A percentile compares a stretch with the other conserved stretches of the same genome.
Evolutionary conservation across 1,140 invertebrate species (phyloP).

Genomic region (Dufourea novaeangliae): DNA sequence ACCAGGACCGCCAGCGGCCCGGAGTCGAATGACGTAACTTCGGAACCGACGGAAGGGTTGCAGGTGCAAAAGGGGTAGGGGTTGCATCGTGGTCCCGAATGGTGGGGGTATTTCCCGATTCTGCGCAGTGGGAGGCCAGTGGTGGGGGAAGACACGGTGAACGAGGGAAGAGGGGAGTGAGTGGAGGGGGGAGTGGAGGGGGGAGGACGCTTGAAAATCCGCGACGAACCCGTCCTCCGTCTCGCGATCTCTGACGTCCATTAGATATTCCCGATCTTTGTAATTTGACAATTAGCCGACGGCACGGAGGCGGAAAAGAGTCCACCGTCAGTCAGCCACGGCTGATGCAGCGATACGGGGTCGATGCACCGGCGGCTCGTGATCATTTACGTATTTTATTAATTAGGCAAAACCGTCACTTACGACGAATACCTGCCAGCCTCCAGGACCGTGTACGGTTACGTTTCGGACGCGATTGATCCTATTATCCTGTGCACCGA

Average conservation of each 20-base stretch:
- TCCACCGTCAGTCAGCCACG: constrained; percentile 71
- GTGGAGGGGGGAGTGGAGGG: background rate
- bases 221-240: constrained; percentile 28
- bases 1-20: constrained; percentile 65
- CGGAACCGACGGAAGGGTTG: constrained; percentile 59
- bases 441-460: no score
- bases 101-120: constrained; percentile 59
- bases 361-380: constrained; percentile 46
- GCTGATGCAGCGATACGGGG: constrained; percentile 54
- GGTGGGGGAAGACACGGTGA: background rate
- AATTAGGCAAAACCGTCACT: constrained; percentile 58
- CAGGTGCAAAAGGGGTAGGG: constrained; percentile 68
- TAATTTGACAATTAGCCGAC: constrained; percentile 74
- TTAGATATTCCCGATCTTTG: constrained; percentile 68
- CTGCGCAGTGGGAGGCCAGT: constrained; percentile 65
- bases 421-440: constrained; percentile 34
- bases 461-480: constrained; percentile 42
- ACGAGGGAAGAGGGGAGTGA: background rate
- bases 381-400: constrained; percentile 68
- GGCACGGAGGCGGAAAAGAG: constrained; percentile 59
- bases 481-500: constrained; percentile 43
- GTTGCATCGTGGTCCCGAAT: constrained; percentile 23
- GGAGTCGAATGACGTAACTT: constrained; percentile 75
- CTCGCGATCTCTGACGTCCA: constrained; percentile 56
- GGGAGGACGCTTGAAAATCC: constrained; percentile 36